Base-by-base conservation (phyloP, 2,113 vertebrate genomes). In the Hippolais icterina region DNA sequence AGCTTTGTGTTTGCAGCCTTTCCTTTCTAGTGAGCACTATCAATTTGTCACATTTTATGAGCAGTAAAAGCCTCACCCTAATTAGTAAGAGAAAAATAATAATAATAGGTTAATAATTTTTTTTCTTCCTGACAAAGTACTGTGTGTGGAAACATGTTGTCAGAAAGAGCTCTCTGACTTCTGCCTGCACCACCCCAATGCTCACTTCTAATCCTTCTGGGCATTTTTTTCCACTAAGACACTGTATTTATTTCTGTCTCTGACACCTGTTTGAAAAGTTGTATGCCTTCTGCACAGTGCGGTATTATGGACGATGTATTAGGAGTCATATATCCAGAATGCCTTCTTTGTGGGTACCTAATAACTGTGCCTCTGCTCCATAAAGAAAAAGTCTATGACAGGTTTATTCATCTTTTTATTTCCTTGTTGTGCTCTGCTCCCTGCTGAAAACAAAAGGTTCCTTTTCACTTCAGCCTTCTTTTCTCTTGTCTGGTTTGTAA, bases 371-470 rank as follows among this genome's bases (percentile, higher is more conserved):
- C 87, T 91, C 83, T 42, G 37, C 61, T 79, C 50, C 25, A 91
- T 96, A 97, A 96, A 97, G 83, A 96, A 97, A 96, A 96, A 54
- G 85, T 74, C 65, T 63, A 20, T 93, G 94, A 93, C 92, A 96
- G 96, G 70, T 94, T 96, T 96, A 96, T 96, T 97, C 86, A 78
- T 96, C 96, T 92, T 97, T 96, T 97, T 96, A 96, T 97, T 96
- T 97, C 77, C 94, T 95, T 92, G 25, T 93, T 92, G 89, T 95
- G 94, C 90, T 93, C 78, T 96, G 63, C 69, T 83, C 82, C 66
- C 74, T 77, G 56, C 72, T 93, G 63, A 63, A 82, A 61, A 90
- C 74, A 66, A 75, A 91, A 72, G 61, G 28, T 52, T 70, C n/a
- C 31, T 88, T 94, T 91, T 52, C 81, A 85, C 74, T 96, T 93